phyloP scores from a whole-genome alignment of 2,888 invertebrate genomes.

The Zygothrica quintamaculata region DNA sequence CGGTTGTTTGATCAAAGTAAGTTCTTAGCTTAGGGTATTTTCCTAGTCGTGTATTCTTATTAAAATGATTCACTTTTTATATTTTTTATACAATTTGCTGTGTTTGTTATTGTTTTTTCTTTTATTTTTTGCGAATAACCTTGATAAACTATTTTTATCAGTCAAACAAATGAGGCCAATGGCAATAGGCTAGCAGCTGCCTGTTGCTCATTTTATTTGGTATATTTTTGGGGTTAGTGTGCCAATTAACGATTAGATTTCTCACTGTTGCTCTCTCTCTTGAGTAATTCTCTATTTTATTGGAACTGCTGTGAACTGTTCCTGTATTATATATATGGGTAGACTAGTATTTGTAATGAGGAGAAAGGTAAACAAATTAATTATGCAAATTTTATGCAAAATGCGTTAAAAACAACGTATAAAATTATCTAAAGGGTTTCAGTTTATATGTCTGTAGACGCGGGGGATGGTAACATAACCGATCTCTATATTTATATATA shows the following conservation, averaged over 20 bases:
- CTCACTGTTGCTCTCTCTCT: slow-evolving; percentile 9
- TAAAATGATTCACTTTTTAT: slow-evolving; percentile 8
- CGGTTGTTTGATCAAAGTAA: too few species aligned
- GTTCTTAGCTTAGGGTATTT: too few species aligned
- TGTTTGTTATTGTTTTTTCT: slow-evolving; percentile 26
- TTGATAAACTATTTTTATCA: slow-evolving; percentile 80
- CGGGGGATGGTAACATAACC: too few species aligned
- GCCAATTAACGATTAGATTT: slow-evolving; percentile 77
- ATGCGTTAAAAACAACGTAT: slow-evolving; percentile 6
- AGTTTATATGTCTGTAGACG: background rate
- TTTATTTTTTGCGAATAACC: slow-evolving; percentile 67
- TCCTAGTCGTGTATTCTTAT: too few species aligned
- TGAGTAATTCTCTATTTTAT: slow-evolving; percentile 1
- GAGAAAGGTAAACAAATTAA: slow-evolving; percentile 60
- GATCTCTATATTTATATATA: slow-evolving; percentile 38
- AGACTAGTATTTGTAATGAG: slow-evolving; percentile 54
- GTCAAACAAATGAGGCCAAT: slow-evolving; percentile 73
- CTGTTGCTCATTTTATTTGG: slow-evolving; percentile 42
- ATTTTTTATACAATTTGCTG: slow-evolving; percentile 46
- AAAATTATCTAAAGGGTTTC: slow-evolving; percentile 22
- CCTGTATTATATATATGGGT: slow-evolving; percentile 18
- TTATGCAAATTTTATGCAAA: slow-evolving; percentile 60
- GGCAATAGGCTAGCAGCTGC: slow-evolving; percentile 67
- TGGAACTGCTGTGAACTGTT: background rate
- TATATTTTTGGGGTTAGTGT: slow-evolving; percentile 76